Percentiles rank a stretch among this genome's conserved stretches.
These are phyloP conservation scores for Leptodactylus fallax DNA, from an alignment of 2,797 vertebrate genomes.

Conservation along the genomic window DNA sequence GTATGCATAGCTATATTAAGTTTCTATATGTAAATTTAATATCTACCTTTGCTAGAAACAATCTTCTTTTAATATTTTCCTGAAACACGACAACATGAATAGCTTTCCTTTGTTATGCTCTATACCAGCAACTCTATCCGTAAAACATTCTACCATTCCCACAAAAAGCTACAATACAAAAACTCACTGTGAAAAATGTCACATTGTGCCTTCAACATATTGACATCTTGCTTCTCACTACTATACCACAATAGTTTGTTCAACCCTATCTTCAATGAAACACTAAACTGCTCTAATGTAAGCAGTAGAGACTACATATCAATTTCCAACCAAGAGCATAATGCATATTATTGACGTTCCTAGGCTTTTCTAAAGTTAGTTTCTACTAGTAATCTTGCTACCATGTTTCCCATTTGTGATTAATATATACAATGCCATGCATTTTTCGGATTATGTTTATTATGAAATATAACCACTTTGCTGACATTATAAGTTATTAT, in stretches of 20 bases:
- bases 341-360: neutral
- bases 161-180: neutral
- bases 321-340: neutral
- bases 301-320: neutral
- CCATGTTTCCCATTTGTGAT: neutral
- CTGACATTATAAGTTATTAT: slow-evolving; percentile 19
- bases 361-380: neutral
- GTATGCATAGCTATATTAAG: too few species aligned
- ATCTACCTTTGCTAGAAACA: neutral
- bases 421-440: neutral
- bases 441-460: neutral
- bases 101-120: neutral
- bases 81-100: neutral
- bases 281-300: neutral
- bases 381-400: neutral
- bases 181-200: neutral
- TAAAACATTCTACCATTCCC: neutral
- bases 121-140: neutral
- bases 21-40: neutral
- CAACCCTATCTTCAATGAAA: slow-evolving; percentile 27
- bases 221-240: slow-evolving; percentile 34
- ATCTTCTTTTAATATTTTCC: neutral
- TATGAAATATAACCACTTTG: neutral
- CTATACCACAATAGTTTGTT: slow-evolving; percentile 26
- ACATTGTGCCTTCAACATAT: slow-evolving; percentile 29